Conservation (phyloP, 2,797 vertebrate species). For the Chromobotia macracanthus region DNA sequence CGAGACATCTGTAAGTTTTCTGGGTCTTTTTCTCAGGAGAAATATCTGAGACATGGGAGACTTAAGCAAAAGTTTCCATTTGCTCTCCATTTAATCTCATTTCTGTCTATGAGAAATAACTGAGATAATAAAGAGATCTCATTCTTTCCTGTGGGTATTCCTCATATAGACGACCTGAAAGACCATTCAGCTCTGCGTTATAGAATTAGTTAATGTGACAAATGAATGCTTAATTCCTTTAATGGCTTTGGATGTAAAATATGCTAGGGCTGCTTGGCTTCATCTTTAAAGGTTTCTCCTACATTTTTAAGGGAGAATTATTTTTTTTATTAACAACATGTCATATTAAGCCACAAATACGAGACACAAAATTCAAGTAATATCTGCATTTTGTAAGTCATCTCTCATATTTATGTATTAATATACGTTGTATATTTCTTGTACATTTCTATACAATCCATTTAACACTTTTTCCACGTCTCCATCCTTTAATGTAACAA, state of each 20-base stretch:
- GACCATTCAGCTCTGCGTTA: neutral
- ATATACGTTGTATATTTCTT: no score
- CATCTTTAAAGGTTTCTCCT: neutral
- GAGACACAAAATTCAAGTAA: neutral
- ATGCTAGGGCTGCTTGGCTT: neutral
- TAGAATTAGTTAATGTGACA: neutral
- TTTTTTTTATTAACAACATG: neutral
- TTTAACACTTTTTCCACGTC: neutral
- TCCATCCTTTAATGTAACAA: constrained; percentile 26
- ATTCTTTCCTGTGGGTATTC: no score
- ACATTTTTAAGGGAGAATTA: neutral
- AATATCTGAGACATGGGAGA: no score
- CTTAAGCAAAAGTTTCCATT: no score
- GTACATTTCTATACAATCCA: neutral
- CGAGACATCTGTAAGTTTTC: no score
- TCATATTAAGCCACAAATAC: neutral
- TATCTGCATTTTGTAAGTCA: neutral
- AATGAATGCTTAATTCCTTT: neutral
- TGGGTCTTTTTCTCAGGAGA: no score
- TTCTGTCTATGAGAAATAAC: no score
- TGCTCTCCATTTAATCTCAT: no score
- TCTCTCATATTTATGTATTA: neutral
- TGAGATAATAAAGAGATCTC: no score
- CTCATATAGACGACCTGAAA: no score
- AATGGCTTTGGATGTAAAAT: constrained; percentile 8